Conservation (phyloP, 2,113 vertebrate genomes). For the Nipponia nippon region DNA sequence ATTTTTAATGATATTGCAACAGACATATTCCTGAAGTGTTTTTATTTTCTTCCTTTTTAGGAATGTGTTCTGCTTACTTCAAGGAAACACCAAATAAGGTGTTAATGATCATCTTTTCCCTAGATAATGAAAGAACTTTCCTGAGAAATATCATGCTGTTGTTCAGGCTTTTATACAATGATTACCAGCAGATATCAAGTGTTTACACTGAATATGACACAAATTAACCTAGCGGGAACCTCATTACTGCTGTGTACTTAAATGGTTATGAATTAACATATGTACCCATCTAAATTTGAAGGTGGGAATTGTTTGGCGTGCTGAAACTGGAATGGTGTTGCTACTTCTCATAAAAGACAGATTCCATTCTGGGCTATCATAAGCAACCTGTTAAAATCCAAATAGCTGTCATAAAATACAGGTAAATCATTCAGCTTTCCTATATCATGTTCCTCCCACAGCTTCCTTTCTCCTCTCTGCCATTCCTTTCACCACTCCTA, state of each 20-base stretch:
- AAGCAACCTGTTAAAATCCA: neutral
- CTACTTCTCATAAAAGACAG: neutral
- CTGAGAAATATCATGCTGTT: conserved; percentile 39
- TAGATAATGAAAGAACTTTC: conserved; percentile 33
- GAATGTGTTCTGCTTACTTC: neutral
- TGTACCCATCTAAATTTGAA: conserved; percentile 33
- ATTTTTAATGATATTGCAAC: neutral
- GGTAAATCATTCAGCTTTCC: neutral
- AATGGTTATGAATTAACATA: conserved; percentile 48
- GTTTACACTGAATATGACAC: conserved; percentile 42
- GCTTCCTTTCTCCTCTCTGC: neutral
- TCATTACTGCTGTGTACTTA: conserved; percentile 44
- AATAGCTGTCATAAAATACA: neutral
- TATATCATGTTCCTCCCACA: neutral
- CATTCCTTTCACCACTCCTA: neutral
- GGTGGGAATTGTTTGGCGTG: conserved; percentile 10
- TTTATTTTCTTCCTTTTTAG: neutral
- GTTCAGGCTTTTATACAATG: conserved; percentile 35
- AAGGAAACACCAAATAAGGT: conserved; percentile 35
- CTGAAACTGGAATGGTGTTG: neutral
- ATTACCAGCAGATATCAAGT: conserved; percentile 47
- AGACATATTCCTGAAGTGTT: conserved; percentile 2
- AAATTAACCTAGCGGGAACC: conserved; percentile 55
- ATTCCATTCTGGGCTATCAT: neutral
- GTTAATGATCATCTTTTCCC: conserved; percentile 8